phyloP scores from a whole-genome alignment of 2,888 invertebrate species.

The Linnaemya tessellans region DNA sequence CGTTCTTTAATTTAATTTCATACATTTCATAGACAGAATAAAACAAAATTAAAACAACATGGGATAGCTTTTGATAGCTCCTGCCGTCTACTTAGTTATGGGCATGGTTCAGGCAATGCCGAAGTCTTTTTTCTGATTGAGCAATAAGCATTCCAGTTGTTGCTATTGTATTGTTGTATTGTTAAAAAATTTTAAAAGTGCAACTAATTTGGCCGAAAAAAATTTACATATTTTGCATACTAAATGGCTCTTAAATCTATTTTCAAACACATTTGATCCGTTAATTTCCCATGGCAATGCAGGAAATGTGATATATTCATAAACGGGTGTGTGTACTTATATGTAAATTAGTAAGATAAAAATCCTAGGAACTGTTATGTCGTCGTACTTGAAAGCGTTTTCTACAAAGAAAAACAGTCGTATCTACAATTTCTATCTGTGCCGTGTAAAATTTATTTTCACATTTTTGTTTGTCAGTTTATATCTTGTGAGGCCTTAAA shows the following conservation, averaged over 20 bases:
- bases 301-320: too few species aligned
- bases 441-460: not conserved
- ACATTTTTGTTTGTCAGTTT: conserved; percentile 20
- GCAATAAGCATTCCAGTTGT: too few species aligned
- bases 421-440: not conserved
- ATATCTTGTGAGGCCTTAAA: conserved; percentile 3
- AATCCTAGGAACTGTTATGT: conserved; percentile 15
- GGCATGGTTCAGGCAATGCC: too few species aligned
- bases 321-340: not conserved
- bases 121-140: too few species aligned
- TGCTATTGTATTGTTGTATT: not conserved
- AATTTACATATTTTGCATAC: not conserved
- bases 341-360: not conserved
- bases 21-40: too few species aligned
- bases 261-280: not conserved
- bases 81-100: too few species aligned
- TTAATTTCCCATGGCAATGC: conserved; percentile 14
- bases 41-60: too few species aligned
- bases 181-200: not conserved
- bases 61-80: too few species aligned
- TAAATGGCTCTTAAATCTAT: not conserved
- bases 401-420: not conserved
- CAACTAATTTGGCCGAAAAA: not conserved
- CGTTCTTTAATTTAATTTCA: too few species aligned
- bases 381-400: not conserved